Conservation (phyloP, 2,113 vertebrate species). For the Python bivittatus region DNA sequence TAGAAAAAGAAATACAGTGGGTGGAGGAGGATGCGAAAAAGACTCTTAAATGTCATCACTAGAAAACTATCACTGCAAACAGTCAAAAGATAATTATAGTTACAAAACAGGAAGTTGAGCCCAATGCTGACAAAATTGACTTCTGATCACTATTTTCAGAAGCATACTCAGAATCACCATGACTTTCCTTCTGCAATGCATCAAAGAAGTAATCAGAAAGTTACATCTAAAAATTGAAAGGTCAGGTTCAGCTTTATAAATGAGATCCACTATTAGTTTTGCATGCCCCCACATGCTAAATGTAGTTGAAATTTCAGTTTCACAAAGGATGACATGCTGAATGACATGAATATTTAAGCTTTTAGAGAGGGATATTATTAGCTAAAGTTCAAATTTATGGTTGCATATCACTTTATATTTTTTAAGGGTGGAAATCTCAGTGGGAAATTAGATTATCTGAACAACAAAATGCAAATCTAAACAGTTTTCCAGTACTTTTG, state of each 20-base stretch:
- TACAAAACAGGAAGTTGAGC: conserved; percentile 26
- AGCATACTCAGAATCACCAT: not conserved
- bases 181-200: not conserved
- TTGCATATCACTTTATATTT: not conserved
- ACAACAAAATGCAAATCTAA: not conserved
- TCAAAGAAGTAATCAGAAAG: not conserved
- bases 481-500: not conserved
- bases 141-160: not conserved
- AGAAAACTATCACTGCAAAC: conserved; percentile 41
- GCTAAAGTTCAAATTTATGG: not conserved
- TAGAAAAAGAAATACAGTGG: conserved; percentile 29
- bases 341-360: not conserved
- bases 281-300: not conserved
- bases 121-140: conserved; percentile 35
- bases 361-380: not conserved
- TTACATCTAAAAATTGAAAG: not conserved
- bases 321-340: not conserved
- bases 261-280: not conserved
- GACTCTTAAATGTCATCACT: conserved; percentile 9
- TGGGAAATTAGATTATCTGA: not conserved
- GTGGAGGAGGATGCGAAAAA: conserved; percentile 6
- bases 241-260: not conserved
- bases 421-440: not conserved
- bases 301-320: not conserved
- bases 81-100: conserved; percentile 36